Conservation (phyloP, 2,888 invertebrate genomes). For the Netelia inedita region DNA sequence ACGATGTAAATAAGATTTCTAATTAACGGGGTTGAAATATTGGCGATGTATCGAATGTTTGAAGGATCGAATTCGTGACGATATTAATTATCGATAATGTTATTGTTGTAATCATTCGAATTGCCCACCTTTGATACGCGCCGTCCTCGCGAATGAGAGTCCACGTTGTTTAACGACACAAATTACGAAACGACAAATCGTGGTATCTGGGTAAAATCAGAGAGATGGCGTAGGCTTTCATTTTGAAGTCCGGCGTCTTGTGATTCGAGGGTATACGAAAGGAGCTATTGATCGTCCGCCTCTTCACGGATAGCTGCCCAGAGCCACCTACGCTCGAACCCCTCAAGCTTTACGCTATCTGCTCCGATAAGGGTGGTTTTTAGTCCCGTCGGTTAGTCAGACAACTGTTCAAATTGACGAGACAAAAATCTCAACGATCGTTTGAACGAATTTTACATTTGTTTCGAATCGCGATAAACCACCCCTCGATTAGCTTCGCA, state of each 20-base stretch:
- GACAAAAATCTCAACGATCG: constrained; percentile 18
- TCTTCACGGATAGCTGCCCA: constrained; percentile 69
- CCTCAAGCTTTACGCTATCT: constrained; percentile 68
- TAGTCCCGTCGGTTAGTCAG: constrained; percentile 70
- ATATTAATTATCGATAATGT: too few relatives aligned
- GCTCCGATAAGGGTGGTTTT: constrained; percentile 61
- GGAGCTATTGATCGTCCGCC: constrained; percentile 78
- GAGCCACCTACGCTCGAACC: constrained; percentile 79
- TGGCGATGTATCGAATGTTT: too few relatives aligned
- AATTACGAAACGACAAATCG: neutral
- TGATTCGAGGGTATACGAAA: constrained; percentile 64
- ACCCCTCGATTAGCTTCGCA: neutral
- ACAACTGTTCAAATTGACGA: constrained; percentile 61
- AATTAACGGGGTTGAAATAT: too few relatives aligned
- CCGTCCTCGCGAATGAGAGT: neutral
- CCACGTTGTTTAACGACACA: neutral
- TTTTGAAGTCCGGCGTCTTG: constrained; percentile 74
- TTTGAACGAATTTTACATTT: neutral
- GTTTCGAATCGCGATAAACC: neutral
- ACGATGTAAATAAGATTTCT: too few relatives aligned
- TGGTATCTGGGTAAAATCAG: constrained; percentile 64
- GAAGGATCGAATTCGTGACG: too few relatives aligned
- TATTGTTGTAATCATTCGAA: neutral
- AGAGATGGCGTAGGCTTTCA: constrained; percentile 82
- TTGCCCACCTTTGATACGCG: neutral